Percentiles rank a stretch among this genome's conserved stretches.
Evolutionary conservation across 2,113 vertebrate genomes (phyloP).

Genomic region (Coryphaenoides rupestris): DNA sequence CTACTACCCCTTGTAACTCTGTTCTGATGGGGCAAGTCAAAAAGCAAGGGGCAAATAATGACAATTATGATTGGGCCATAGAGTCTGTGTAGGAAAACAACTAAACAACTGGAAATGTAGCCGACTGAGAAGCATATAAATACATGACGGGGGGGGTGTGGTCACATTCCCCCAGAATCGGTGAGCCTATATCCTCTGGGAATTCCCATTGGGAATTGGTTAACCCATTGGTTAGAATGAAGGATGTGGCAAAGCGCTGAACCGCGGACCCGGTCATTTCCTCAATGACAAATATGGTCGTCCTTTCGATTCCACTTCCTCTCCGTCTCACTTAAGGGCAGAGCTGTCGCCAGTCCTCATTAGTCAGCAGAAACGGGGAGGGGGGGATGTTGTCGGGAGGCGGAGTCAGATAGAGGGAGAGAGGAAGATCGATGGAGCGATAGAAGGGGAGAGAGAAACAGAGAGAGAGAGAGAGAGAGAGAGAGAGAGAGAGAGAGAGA

Average conservation of each 20-base stretch:
- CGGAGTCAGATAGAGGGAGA: conserved; percentile 3
- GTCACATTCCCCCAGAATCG: conserved; percentile 38
- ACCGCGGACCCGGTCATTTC: conserved; percentile 45
- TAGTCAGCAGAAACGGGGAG: conserved; percentile 49
- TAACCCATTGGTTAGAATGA: conserved; percentile 43
- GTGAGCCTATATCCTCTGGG: conserved; percentile 12
- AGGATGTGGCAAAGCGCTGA: conserved; percentile 35
- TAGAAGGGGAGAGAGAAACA: conserved; percentile 3
- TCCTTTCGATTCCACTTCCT: conserved; percentile 55
- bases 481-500: conserved; percentile 16
- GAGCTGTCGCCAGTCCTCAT: conserved; percentile 54
- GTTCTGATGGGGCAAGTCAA: no score
- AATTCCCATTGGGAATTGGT: conserved; percentile 39
- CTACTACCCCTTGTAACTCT: no score
- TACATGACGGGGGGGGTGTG: background rate
- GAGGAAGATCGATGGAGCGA: conserved; percentile 10
- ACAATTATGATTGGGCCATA: no score
- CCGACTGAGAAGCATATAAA: no score
- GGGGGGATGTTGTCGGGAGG: background rate
- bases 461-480: conserved; percentile 4
- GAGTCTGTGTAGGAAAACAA: no score
- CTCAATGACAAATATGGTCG: conserved; percentile 60
- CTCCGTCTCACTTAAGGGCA: conserved; percentile 54
- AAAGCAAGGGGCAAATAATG: no score
- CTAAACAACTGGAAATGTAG: no score